These are phyloP conservation scores for Odontamblyopus rebecca DNA, from an alignment of 2,797 vertebrate genomes.

Conservation along the genomic window DNA sequence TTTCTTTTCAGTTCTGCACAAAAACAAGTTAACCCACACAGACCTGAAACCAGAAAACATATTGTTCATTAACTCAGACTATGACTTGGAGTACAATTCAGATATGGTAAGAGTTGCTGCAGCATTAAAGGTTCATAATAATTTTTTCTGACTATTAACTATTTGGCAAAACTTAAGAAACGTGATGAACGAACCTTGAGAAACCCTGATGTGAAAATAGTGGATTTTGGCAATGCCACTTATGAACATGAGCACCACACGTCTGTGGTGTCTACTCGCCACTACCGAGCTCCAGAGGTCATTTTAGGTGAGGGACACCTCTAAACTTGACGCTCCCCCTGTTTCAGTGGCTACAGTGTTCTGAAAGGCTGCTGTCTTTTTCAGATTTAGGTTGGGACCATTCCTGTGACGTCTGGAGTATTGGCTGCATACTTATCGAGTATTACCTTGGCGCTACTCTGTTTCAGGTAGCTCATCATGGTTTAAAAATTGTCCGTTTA, in stretches of 20 bases:
- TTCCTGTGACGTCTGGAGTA: conserved; percentile 88
- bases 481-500: not conserved
- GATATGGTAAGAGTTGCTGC: conserved; percentile 81
- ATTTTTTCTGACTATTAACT: not conserved
- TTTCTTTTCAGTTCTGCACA: conserved; percentile 86
- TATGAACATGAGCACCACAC: conserved; percentile 97
- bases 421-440: conserved; percentile 88
- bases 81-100: conserved; percentile 87
- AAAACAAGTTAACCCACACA: conserved; percentile 95
- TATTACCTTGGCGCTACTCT: conserved; percentile 90
- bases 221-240: conserved; percentile 96
- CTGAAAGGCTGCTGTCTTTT: conserved; percentile 8
- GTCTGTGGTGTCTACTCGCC: conserved; percentile 94
- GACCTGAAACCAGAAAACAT: conserved; percentile 99
- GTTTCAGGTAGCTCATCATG: conserved; percentile 79
- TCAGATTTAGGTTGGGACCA: conserved; percentile 88
- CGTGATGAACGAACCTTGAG: conserved; percentile 89
- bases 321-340: rapidly evolving
- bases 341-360: too few species aligned
- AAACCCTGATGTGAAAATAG: conserved; percentile 92
- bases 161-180: conserved; percentile 72
- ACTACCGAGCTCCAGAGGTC: conserved; percentile 97
- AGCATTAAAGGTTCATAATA: not conserved
- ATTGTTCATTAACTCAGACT: conserved; percentile 92
- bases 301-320: conserved; percentile 87